phyloP scores from a whole-genome alignment of 1,140 invertebrate species.

The Gryon sp. region DNA sequence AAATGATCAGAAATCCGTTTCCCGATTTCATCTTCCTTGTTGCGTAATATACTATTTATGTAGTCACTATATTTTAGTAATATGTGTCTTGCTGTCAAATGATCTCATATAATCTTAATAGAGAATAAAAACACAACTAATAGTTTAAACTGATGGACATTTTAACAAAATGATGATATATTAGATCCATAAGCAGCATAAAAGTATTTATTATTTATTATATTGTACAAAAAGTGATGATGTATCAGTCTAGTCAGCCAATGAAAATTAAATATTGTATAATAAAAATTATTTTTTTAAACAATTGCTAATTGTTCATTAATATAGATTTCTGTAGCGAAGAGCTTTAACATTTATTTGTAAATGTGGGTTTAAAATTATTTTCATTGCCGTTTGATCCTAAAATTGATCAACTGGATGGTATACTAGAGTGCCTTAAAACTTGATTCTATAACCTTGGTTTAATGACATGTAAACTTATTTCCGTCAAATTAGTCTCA shows the following conservation, averaged over 20 bases:
- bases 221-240: conserved; percentile 40
- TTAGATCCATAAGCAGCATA: conserved; percentile 33
- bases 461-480: conserved; percentile 22
- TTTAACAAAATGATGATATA: conserved; percentile 10
- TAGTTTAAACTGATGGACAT: background rate
- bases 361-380: conserved; percentile 18
- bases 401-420: conserved; percentile 30
- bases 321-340: conserved; percentile 55
- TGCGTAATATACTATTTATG: no score
- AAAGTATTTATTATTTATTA: no score
- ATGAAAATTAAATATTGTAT: conserved; percentile 34
- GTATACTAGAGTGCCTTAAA: conserved; percentile 74
- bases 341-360: conserved; percentile 55
- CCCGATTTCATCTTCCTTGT: no score
- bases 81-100: background rate
- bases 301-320: conserved; percentile 17
- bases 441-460: conserved; percentile 45
- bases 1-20: no score
- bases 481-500: conserved; percentile 19
- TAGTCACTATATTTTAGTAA: no score
- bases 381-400: conserved; percentile 24
- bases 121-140: background rate
- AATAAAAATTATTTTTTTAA: conserved; percentile 57
- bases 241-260: conserved; percentile 55
- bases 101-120: conserved; percentile 14